A percentile compares a stretch with the other conserved stretches of the same genome.
Evolutionary conservation across 2,888 invertebrate species (phyloP).

Genomic region (Scaptomyza caliginosa): DNA sequence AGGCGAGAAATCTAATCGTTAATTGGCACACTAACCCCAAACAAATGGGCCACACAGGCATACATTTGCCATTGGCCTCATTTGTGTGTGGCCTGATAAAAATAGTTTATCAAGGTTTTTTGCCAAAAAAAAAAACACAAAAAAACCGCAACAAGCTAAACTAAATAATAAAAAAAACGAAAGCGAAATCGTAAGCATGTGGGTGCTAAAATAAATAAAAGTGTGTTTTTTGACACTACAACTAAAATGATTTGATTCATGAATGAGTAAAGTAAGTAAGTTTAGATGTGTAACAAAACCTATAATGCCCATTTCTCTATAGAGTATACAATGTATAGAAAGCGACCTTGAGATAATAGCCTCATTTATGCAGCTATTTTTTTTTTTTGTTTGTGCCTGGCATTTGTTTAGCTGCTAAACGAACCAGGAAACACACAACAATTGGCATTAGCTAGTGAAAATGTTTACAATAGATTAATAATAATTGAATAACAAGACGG

Average conservation of each 20-base stretch:
- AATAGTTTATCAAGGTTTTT: slow-evolving; percentile 79
- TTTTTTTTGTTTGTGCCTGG: slow-evolving; percentile 23
- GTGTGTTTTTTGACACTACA: slow-evolving; percentile 8
- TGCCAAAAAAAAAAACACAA: slow-evolving; percentile 49
- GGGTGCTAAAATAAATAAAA: slow-evolving; percentile 37
- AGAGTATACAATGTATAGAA: slow-evolving; percentile 29
- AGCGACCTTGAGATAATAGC: slow-evolving; percentile 74
- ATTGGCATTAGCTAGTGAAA: slow-evolving; percentile 11
- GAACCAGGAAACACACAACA: slow-evolving; percentile 39
- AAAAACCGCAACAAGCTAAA: slow-evolving; percentile 15
- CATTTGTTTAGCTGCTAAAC: slow-evolving; percentile 40
- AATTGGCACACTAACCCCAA: slow-evolving; percentile 79
- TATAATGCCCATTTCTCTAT: neutral
- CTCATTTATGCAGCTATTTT: slow-evolving; percentile 56
- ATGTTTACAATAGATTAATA: slow-evolving; percentile 35
- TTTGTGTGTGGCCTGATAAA: slow-evolving; percentile 69
- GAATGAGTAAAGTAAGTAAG: neutral
- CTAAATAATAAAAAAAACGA: slow-evolving; percentile 13
- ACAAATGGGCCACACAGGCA: slow-evolving; percentile 40
- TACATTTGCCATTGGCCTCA: slow-evolving; percentile 72
- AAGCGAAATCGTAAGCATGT: slow-evolving; percentile 52
- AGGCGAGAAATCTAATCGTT: slow-evolving; percentile 65
- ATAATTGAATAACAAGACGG: slow-evolving; percentile 23
- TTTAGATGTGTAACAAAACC: neutral
- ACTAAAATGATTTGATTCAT: slow-evolving; percentile 1